phyloP scores from a whole-genome alignment of 2,888 invertebrate species.

The Catocala nupta region DNA sequence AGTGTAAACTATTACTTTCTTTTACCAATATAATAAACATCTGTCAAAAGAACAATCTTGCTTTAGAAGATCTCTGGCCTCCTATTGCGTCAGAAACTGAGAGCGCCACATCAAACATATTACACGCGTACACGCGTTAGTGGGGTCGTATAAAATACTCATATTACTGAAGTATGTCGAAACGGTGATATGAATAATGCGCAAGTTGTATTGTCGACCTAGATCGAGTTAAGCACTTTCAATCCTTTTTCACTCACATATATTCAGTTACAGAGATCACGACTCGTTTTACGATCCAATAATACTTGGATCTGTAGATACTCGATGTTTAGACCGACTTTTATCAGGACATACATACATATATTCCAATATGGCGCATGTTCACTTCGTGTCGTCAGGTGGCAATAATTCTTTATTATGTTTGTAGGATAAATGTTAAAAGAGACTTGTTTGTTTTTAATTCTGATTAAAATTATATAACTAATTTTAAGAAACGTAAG shows the following conservation, averaged over 20 bases:
- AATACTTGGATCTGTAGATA: constrained; percentile 19
- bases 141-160: not conserved
- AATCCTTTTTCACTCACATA: constrained; percentile 7
- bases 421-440: not conserved
- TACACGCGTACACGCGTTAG: not conserved
- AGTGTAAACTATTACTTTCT: too few relatives aligned
- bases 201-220: constrained; percentile 19
- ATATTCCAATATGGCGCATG: not conserved
- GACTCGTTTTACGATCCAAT: constrained; percentile 23
- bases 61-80: too few relatives aligned
- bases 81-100: too few relatives aligned
- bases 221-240: constrained; percentile 15
- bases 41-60: too few relatives aligned
- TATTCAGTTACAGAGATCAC: constrained; percentile 24
- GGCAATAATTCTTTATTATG: not conserved
- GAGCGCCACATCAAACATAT: not conserved
- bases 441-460: too few relatives aligned
- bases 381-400: not conserved
- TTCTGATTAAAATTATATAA: too few relatives aligned
- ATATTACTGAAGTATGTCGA: constrained; percentile 1
- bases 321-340: constrained; percentile 6
- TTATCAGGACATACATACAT: not conserved
- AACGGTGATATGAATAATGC: constrained; percentile 18
- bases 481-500: too few relatives aligned
- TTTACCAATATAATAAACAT: too few relatives aligned